phyloP scores from a whole-genome alignment of 2,888 invertebrate genomes.

The Trachelus troglodyta region DNA sequence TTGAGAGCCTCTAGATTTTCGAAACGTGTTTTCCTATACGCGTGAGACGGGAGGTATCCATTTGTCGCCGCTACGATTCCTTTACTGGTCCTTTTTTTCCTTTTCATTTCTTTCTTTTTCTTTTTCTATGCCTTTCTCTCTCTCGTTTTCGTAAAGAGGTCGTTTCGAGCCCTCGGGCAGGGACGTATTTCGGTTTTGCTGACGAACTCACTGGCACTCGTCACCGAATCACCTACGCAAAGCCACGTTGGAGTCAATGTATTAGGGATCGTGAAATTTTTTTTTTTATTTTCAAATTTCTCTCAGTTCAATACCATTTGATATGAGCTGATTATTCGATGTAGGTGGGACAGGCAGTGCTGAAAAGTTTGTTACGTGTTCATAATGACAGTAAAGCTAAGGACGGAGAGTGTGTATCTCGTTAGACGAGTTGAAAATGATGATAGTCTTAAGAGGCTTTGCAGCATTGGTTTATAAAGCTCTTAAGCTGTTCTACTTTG shows the following conservation, averaged over 20 bases:
- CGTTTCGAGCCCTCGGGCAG: not conserved
- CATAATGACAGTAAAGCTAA: not conserved
- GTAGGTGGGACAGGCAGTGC: rapidly evolving
- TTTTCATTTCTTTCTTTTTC: not conserved
- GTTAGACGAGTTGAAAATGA: not conserved
- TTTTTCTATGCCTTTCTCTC: not conserved
- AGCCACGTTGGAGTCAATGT: not conserved
- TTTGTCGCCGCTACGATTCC: not conserved
- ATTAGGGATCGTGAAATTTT: not conserved
- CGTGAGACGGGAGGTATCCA: not conserved
- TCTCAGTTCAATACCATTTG: not conserved
- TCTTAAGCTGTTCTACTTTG: not conserved
- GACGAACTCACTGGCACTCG: not conserved
- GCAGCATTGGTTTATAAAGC: not conserved
- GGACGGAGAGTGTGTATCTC: not conserved
- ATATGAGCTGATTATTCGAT: not conserved
- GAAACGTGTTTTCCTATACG: not conserved
- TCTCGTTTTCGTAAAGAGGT: not conserved
- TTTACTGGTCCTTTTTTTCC: not conserved
- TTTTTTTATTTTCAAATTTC: not conserved
- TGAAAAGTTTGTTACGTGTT: not conserved
- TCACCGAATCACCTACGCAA: not conserved
- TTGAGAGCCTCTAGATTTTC: not conserved
- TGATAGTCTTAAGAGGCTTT: not conserved
- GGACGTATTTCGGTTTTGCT: not conserved